phyloP scores from a whole-genome alignment of 2,888 invertebrate genomes.

The Agrilus mali region DNA sequence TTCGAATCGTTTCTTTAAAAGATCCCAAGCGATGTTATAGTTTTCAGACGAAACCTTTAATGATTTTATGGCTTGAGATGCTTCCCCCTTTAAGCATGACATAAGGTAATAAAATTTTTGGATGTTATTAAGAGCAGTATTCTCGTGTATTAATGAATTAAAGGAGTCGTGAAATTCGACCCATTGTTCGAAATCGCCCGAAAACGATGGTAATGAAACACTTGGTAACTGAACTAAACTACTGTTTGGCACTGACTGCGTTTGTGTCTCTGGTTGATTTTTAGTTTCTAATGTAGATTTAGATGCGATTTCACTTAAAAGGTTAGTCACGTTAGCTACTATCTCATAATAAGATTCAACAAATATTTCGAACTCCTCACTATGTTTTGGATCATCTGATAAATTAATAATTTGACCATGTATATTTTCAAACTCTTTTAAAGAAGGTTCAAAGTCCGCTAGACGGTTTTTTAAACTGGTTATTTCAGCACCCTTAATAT shows the following conservation, averaged over 20 bases:
- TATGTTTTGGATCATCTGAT: no score
- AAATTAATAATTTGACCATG: no score
- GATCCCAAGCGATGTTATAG: not conserved
- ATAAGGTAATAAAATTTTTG: no score
- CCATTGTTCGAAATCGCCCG: not conserved
- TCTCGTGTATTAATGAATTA: no score
- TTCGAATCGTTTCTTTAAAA: constrained; percentile 1
- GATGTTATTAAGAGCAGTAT: no score
- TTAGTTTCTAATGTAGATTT: not conserved
- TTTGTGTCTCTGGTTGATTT: not conserved
- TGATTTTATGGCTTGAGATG: not conserved
- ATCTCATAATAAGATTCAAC: not conserved
- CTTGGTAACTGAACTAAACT: not conserved
- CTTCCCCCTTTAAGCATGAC: constrained; percentile 1
- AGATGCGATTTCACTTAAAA: not conserved
- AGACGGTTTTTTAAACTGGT: no score
- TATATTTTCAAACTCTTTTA: no score
- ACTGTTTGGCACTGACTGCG: no score
- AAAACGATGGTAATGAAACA: not conserved
- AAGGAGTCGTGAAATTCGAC: no score
- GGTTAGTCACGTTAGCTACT: not conserved
- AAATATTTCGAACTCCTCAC: not conserved
- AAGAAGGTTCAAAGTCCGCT: no score
- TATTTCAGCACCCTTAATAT: no score
- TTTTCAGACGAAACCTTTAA: constrained; percentile 1